Evolutionary conservation across 2,888 invertebrate species (phyloP).

Genomic region (Brachyopa scutellaris): DNA sequence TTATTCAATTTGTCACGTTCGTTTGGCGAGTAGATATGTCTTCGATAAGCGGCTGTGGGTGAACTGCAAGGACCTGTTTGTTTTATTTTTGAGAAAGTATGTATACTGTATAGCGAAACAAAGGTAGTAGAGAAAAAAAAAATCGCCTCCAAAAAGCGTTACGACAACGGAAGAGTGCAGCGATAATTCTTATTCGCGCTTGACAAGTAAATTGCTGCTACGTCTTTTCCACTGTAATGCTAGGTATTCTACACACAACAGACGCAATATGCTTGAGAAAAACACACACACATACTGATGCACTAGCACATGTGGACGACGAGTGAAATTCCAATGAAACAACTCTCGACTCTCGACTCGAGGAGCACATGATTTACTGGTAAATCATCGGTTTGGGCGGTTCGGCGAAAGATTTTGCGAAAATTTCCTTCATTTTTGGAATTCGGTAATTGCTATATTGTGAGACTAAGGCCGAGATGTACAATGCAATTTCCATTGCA

Average conservation of each 20-base stretch:
- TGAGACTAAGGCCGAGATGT: constrained; percentile 51
- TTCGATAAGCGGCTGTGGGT: constrained; percentile 32
- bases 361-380: constrained; percentile 72
- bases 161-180: constrained; percentile 31
- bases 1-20: constrained; percentile 73
- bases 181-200: constrained; percentile 67
- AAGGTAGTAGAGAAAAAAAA: no score
- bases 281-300: constrained; percentile 42
- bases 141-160: constrained; percentile 5
- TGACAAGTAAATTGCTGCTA: constrained; percentile 70
- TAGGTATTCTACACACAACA: constrained; percentile 53
- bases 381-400: constrained; percentile 65
- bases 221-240: constrained; percentile 46
- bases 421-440: constrained; percentile 71
- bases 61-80: constrained; percentile 46
- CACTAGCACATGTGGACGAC: constrained; percentile 12
- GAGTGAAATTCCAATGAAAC: constrained; percentile 68
- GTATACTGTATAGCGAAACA: no score
- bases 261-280: constrained; percentile 20
- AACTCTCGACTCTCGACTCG: no score
- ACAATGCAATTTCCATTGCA: constrained; percentile 61
- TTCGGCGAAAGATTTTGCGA: constrained; percentile 67
- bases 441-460: constrained; percentile 72
- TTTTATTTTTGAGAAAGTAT: background rate
- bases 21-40: constrained; percentile 62